These are phyloP conservation scores for Anolis apletophallus DNA, from an alignment of 2,797 vertebrate genomes.

Conservation along the genomic window DNA sequence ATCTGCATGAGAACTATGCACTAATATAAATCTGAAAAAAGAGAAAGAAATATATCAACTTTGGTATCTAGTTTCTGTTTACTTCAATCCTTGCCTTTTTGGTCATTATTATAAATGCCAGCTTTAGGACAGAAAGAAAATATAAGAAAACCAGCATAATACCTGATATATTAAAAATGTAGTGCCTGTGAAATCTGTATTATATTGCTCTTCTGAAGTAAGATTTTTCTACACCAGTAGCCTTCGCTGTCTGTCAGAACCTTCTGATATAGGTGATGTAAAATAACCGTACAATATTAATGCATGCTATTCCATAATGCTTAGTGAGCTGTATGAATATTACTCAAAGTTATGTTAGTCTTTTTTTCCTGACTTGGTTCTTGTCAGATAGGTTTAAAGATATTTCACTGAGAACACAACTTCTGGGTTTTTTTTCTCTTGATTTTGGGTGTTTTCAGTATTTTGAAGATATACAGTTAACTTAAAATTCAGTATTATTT, in stretches of 20 bases:
- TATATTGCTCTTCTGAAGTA: conserved; percentile 95
- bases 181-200: conserved; percentile 99
- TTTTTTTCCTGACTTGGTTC: conserved; percentile 83
- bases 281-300: conserved; percentile 93
- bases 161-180: conserved; percentile 94
- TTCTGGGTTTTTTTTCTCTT: conserved; percentile 81
- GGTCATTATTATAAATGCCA: conserved; percentile 89
- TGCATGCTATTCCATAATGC: conserved; percentile 97
- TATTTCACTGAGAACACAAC: conserved; percentile 86
- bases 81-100: conserved; percentile 91
- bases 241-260: conserved; percentile 98
- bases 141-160: conserved; percentile 97
- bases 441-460: conserved; percentile 85
- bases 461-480: conserved; percentile 84
- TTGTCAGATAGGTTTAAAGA: conserved; percentile 85
- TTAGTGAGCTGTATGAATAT: conserved; percentile 92
- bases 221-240: conserved; percentile 96
- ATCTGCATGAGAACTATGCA: conserved; percentile 99
- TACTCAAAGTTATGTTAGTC: conserved; percentile 87
- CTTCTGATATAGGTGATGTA: conserved; percentile 95
- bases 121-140: conserved; percentile 91
- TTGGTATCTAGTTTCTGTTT: conserved; percentile 89
- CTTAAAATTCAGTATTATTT: conserved; percentile 87
- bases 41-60: conserved; percentile 84
- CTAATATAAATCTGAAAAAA: conserved; percentile 85